Evolutionary conservation across 2,113 vertebrate genomes (phyloP).

Genomic region (Siphamia tubifer): DNA sequence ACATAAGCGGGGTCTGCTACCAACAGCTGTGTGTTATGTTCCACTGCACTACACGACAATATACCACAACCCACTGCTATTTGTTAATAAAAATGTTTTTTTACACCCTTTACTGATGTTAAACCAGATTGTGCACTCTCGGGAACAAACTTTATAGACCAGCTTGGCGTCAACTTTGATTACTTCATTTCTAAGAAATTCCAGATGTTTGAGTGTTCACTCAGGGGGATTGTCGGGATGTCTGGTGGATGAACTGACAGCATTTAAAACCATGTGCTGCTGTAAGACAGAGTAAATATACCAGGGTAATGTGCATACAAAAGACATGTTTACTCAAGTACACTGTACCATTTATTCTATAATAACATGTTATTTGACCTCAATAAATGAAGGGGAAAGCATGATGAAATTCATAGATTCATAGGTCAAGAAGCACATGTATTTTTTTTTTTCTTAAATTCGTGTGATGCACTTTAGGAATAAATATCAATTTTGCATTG

Average conservation of each 20-base stretch:
- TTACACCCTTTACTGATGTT: slow-evolving; percentile 17
- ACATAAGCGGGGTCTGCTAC: slow-evolving; percentile 59
- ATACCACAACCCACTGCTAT: slow-evolving; percentile 43
- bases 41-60: slow-evolving; percentile 51
- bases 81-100: slow-evolving; percentile 57
- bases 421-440: too few relatives aligned
- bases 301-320: not conserved
- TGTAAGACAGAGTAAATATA: slow-evolving; percentile 9
- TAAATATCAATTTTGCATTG: not conserved
- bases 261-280: slow-evolving; percentile 59
- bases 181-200: slow-evolving; percentile 75
- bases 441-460: too few relatives aligned
- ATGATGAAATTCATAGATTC: too few relatives aligned
- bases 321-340: not conserved
- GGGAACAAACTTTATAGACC: slow-evolving; percentile 68
- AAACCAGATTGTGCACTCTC: slow-evolving; percentile 59
- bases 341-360: not conserved
- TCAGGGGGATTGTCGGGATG: slow-evolving; percentile 35
- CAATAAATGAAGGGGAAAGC: too few relatives aligned
- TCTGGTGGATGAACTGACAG: slow-evolving; percentile 53
- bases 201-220: slow-evolving; percentile 74
- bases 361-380: not conserved
- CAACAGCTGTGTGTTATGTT: slow-evolving; percentile 65
- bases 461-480: not conserved
- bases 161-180: slow-evolving; percentile 74